These are phyloP conservation scores for Pristis pectinata DNA, from an alignment of 2,797 vertebrate species.

Conservation along the genomic window DNA sequence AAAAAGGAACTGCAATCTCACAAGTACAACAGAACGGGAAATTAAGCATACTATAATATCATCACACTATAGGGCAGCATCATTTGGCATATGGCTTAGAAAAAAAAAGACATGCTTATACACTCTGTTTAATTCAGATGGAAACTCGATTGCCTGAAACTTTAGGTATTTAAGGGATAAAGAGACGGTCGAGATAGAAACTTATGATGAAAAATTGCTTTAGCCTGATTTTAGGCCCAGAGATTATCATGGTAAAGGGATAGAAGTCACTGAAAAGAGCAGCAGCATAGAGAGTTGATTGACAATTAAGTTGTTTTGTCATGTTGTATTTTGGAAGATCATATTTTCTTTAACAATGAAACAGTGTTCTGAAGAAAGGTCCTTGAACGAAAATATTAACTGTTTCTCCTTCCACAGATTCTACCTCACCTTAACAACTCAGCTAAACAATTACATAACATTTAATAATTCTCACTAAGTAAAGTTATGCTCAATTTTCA, in stretches of 20 bases:
- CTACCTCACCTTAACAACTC: too few species aligned
- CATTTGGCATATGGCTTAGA: neutral
- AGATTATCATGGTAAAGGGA: neutral
- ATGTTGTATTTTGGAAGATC: neutral
- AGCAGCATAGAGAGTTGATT: neutral
- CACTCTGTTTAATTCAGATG: neutral
- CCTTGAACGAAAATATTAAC: too few species aligned
- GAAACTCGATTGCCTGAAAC: neutral
- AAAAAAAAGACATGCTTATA: neutral
- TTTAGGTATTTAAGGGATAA: neutral
- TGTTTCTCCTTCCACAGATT: too few species aligned
- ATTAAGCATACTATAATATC: neutral
- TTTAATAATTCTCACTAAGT: neutral
- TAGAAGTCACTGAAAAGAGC: neutral
- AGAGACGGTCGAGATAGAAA: too few species aligned
- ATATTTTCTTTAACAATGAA: neutral
- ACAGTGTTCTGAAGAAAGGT: too few species aligned
- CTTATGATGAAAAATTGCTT: neutral
- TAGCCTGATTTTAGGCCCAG: neutral
- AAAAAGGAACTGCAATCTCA: slow-evolving; percentile 2
- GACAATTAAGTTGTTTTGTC: neutral
- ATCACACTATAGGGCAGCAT: too few species aligned
- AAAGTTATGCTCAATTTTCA: neutral
- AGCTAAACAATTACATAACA: too few species aligned
- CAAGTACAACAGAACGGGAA: neutral